phyloP scores from a whole-genome alignment of 2,888 invertebrate genomes.

The Podabrus alpinus region DNA sequence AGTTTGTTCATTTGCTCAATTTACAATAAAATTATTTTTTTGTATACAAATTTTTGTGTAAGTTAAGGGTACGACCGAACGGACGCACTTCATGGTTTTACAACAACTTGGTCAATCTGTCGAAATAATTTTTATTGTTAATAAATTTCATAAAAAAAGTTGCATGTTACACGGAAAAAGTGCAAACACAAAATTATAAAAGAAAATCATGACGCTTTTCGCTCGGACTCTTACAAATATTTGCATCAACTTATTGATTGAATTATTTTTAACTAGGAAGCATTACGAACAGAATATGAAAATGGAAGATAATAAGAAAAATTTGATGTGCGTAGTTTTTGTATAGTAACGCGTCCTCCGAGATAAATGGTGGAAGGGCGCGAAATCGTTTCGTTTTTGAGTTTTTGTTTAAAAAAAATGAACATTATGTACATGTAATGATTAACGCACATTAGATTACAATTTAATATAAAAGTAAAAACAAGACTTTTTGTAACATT shows the following conservation, averaged over 20 bases:
- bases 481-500: conserved; percentile 51
- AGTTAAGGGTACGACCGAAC: background rate
- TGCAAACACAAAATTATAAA: background rate
- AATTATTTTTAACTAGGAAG: background rate
- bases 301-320: conserved; percentile 9
- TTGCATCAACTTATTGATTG: background rate
- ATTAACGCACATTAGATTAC: conserved; percentile 48
- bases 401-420: conserved; percentile 19
- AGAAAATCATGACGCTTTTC: background rate
- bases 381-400: conserved; percentile 11
- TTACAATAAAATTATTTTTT: background rate
- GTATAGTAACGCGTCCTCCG: conserved; percentile 15
- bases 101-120: too few relatives aligned
- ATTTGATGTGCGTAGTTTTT: conserved; percentile 24
- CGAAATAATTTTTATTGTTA: too few relatives aligned
- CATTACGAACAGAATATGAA: background rate
- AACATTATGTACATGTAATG: conserved; percentile 38
- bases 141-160: too few relatives aligned
- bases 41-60: background rate
- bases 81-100: too few relatives aligned
- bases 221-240: background rate
- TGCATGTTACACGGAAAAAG: too few relatives aligned
- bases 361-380: background rate
- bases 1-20: background rate
- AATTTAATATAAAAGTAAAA: conserved; percentile 43